phyloP scores from a whole-genome alignment of 1,140 invertebrate genomes.

The Drosophila ficusphila region DNA sequence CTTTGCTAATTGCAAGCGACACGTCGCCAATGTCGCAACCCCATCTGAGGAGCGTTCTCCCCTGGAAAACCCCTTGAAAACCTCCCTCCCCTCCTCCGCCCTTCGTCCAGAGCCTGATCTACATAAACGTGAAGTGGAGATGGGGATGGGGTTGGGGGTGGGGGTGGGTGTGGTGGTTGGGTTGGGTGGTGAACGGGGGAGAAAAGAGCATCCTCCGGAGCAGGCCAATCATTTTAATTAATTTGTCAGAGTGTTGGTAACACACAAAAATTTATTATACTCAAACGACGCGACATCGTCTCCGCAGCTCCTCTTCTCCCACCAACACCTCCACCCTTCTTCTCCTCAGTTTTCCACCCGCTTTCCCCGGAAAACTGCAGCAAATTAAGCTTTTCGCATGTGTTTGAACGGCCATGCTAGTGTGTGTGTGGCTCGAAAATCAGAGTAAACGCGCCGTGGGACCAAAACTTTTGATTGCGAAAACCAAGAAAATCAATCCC shows the following conservation, averaged over 20 bases:
- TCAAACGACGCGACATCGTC: constrained; percentile 54
- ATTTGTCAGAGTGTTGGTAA: constrained; percentile 83
- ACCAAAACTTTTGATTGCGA: constrained; percentile 78
- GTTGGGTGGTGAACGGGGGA: neutral
- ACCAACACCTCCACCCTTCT: neutral
- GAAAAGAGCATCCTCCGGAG: constrained; percentile 37
- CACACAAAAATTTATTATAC: constrained; percentile 84
- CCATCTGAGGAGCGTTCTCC: neutral
- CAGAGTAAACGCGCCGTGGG: constrained; percentile 74
- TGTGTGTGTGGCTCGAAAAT: constrained; percentile 57
- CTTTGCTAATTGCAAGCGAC: constrained; percentile 83
- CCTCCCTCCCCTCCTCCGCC: neutral
- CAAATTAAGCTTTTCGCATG: constrained; percentile 65
- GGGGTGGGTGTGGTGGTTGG: too few relatives aligned
- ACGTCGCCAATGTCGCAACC: constrained; percentile 61
- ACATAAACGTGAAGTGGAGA: constrained; percentile 52
- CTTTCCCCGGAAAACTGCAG: constrained; percentile 55
- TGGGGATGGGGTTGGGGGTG: neutral
- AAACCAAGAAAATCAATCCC: constrained; percentile 77
- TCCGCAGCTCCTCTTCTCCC: neutral
- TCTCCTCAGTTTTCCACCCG: constrained; percentile 9
- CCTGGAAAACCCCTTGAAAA: neutral
- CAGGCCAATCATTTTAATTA: constrained; percentile 84
- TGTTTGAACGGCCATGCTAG: constrained; percentile 9
- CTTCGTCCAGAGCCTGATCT: constrained; percentile 51